A percentile compares a stretch with the other conserved stretches of the same genome.
phyloP scores from a whole-genome alignment of 1,140 invertebrate genomes.

The Eriocheir sinensis region DNA sequence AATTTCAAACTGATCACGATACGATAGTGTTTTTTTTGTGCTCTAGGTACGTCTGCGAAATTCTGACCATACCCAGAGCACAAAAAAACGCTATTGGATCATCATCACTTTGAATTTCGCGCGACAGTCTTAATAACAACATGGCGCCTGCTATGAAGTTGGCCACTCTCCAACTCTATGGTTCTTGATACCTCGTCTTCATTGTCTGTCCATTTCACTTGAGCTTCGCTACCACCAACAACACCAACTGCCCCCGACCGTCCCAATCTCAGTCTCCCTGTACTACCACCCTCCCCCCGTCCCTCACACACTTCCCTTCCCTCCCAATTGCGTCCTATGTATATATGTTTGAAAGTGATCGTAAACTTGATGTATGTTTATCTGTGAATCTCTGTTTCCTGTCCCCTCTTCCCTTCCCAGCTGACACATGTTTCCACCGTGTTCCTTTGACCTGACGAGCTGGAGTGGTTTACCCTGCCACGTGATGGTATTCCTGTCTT shows the following conservation, averaged over 20 bases:
- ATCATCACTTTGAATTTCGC: no score
- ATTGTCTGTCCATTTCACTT: background rate
- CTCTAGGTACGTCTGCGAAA: no score
- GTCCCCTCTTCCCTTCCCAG: background rate
- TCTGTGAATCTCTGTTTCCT: slow-evolving; percentile 26
- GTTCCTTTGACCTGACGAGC: background rate
- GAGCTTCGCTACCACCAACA: background rate
- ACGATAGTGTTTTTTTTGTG: no score
- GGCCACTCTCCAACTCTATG: no score
- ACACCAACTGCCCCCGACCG: background rate
- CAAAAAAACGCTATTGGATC: no score
- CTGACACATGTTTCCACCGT: background rate
- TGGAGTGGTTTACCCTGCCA: background rate
- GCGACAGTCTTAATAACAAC: no score
- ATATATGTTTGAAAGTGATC: background rate
- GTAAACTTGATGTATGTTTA: background rate
- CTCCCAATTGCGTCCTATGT: background rate
- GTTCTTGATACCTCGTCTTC: background rate
- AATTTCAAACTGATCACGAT: no score
- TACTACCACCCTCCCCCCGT: background rate
- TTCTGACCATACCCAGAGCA: no score
- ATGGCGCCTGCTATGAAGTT: no score
- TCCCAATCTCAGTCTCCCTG: background rate
- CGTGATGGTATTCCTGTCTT: slow-evolving; percentile 26
- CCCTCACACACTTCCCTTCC: background rate